phyloP scores from a whole-genome alignment of 1,140 invertebrate species.

The Cherax destructor region DNA sequence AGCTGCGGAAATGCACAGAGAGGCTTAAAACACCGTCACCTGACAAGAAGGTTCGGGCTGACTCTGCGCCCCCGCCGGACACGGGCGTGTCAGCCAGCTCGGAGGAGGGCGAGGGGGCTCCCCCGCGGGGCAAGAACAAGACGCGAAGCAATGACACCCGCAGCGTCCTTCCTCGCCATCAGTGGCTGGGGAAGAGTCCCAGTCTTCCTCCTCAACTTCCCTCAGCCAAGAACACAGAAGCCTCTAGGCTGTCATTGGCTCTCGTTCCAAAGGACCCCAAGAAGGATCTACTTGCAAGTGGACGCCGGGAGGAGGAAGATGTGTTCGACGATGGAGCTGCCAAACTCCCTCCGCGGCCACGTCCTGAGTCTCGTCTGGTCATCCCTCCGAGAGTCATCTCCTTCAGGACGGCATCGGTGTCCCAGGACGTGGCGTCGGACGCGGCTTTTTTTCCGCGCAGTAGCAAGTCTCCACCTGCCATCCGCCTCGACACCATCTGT shows the following conservation, averaged over 20 bases:
- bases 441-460: conserved; percentile 34
- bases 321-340: conserved; percentile 19
- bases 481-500: conserved; percentile 50
- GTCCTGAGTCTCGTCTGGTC: conserved; percentile 45
- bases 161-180: conserved; percentile 22
- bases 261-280: not conserved
- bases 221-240: conserved; percentile 27
- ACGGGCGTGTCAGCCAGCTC: conserved; percentile 16
- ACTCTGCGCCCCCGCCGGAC: conserved; percentile 31
- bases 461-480: conserved; percentile 56
- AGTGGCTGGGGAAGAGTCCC: conserved; percentile 55
- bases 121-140: conserved; percentile 25
- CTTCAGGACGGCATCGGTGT: conserved; percentile 66
- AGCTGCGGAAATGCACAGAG: conserved; percentile 62
- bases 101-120: conserved; percentile 23
- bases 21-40: conserved; percentile 53
- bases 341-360: conserved; percentile 43
- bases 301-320: conserved; percentile 23
- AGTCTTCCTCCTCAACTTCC: conserved; percentile 56
- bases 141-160: conserved; percentile 32
- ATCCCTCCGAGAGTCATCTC: conserved; percentile 59
- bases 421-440: conserved; percentile 62
- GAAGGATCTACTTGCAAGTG: not conserved
- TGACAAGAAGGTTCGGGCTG: conserved; percentile 41
- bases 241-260: not conserved